These are phyloP conservation scores for Carettochelys insculpta DNA, from an alignment of 2,113 vertebrate species.

Conservation along the genomic window DNA sequence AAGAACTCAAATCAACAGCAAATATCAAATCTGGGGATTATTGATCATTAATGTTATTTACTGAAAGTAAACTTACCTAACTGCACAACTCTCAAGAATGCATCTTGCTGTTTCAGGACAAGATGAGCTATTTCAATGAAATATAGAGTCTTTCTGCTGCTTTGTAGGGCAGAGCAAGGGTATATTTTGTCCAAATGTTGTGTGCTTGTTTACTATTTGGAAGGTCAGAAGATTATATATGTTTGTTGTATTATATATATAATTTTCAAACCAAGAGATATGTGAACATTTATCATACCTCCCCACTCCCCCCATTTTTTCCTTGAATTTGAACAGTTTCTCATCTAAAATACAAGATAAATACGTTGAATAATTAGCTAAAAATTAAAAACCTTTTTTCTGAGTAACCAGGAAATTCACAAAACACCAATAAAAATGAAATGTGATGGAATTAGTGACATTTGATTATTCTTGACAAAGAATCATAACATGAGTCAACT, in stretches of 20 bases:
- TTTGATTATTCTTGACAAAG: neutral
- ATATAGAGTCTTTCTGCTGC: neutral
- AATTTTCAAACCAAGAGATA: too few relatives aligned
- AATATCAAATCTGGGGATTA: too few relatives aligned
- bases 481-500: neutral
- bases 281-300: too few relatives aligned
- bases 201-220: neutral
- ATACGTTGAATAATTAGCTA: neutral
- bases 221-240: neutral
- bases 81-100: neutral
- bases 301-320: neutral
- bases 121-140: neutral
- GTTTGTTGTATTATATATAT: too few relatives aligned
- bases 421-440: neutral
- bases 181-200: neutral
- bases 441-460: neutral
- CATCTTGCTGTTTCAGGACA: neutral
- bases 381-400: neutral
- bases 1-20: neutral
- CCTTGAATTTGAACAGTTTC: neutral
- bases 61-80: neutral
- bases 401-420: neutral
- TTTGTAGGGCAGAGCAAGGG: neutral
- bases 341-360: neutral
- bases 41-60: too few relatives aligned